Base-by-base conservation (phyloP, 2,888 invertebrate species). In the Oscheius sp. region DNA sequence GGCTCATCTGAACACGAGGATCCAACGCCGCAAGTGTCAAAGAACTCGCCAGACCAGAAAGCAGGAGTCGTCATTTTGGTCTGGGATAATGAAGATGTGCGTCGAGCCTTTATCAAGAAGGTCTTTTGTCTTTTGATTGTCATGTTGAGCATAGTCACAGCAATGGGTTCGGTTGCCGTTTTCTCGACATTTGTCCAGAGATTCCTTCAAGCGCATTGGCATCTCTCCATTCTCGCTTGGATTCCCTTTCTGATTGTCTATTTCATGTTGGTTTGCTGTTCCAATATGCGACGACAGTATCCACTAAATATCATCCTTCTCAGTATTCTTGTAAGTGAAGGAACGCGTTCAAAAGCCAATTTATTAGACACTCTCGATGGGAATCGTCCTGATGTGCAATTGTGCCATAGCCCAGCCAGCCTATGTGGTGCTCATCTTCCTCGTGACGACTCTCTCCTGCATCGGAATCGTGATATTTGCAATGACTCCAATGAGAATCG, bases 221-320 rank as follows among this genome's bases (percentile, higher is more conserved):
- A 31, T 12, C 42, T 61, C 5, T 12, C 29, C 15, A 23, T 45
- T 5, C 20, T 61, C 25, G 61, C 61, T 27, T 25, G 23, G n/a
- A 45, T 61, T 25, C 39, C 42, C 31, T 61, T 61, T 33, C 27
- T 61, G 29, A 27, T 61, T 29, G 42, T 45, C 45, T 61, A 61
- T 45, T 45, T 61, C 12, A 17, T 45, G n/a, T 33, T 61, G n/a
- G 31, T 45, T n/a, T 61, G 61, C 42, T 23, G 27, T 10, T 15
- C 39, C n/a, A n/a, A n/a, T 2, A 10, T 31, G 8, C 61, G 61
- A 2, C 25, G 20, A 6, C 12, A 25, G 6, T 61, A 29, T 45
- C 61, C 61, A 6, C 8, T 17, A 12, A 61, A 61, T 17, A 12
- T 61, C 2, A 27, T 61, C 31, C 45, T 61, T 12, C 61, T 61